Evolutionary conservation across 2,888 invertebrate species (phyloP).

Genomic region (Apodemia mormo): DNA sequence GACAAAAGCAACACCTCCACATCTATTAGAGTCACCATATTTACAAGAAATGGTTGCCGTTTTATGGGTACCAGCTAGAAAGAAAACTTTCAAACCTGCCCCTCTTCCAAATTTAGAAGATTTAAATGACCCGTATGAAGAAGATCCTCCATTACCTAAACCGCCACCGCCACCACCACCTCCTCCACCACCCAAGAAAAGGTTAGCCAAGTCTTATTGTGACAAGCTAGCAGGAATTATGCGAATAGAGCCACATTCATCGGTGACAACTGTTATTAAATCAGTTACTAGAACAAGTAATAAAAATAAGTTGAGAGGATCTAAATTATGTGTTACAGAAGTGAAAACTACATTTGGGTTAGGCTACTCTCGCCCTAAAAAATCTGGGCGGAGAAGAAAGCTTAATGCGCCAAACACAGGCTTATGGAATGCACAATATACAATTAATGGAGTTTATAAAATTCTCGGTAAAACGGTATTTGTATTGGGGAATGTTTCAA

Average conservation of each 20-base stretch:
- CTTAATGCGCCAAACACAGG: slow-evolving; percentile 56
- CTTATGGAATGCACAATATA: slow-evolving; percentile 54
- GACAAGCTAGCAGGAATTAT: slow-evolving; percentile 59
- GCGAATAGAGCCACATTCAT: slow-evolving; percentile 45
- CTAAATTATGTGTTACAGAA: slow-evolving; percentile 46
- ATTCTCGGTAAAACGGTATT: slow-evolving; percentile 54
- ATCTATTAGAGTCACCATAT: slow-evolving; percentile 58
- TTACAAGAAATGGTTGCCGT: slow-evolving; percentile 56
- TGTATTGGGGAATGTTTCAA: slow-evolving; percentile 53
- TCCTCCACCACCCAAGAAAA: slow-evolving; percentile 64
- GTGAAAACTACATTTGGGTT: slow-evolving; percentile 60
- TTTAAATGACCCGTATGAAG: slow-evolving; percentile 61
- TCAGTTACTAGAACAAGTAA: slow-evolving; percentile 40
- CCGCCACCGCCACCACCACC: slow-evolving; percentile 58
- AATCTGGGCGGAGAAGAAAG: slow-evolving; percentile 44
- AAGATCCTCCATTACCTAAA: slow-evolving; percentile 52
- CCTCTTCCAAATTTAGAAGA: slow-evolving; percentile 64
- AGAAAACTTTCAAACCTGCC: slow-evolving; percentile 46
- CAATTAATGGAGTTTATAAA: slow-evolving; percentile 57
- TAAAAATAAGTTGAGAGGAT: slow-evolving; percentile 41
- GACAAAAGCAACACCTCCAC: slow-evolving; percentile 46
- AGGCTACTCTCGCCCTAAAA: slow-evolving; percentile 45
- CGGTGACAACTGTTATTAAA: slow-evolving; percentile 44
- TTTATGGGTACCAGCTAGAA: slow-evolving; percentile 49
- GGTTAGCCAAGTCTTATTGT: slow-evolving; percentile 53